These are phyloP conservation scores for Agelaius phoeniceus DNA, from an alignment of 2,113 vertebrate species.

Conservation along the genomic window DNA sequence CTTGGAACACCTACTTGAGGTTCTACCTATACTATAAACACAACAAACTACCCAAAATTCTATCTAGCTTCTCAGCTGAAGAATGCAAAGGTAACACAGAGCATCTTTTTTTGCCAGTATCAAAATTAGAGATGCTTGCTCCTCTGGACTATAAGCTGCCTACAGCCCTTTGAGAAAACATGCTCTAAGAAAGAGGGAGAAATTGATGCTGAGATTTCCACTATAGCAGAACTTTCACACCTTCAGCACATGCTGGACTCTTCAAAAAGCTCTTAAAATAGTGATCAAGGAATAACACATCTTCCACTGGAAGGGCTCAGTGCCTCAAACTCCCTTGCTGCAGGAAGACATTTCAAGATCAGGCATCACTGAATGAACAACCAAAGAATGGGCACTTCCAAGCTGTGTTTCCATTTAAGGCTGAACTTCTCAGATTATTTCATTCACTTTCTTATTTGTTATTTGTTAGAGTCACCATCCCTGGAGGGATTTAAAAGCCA, in stretches of 20 bases:
- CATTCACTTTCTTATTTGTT: neutral
- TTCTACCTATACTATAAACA: neutral
- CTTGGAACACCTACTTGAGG: neutral
- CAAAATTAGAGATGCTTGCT: neutral
- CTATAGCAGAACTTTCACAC: neutral
- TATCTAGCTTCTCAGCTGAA: neutral
- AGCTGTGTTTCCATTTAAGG: neutral
- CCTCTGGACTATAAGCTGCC: neutral
- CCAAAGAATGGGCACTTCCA: neutral
- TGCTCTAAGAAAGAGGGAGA: neutral
- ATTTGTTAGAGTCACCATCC: neutral
- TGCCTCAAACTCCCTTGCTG: neutral
- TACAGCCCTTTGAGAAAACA: accelerated
- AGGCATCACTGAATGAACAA: neutral
- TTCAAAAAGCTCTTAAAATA: neutral
- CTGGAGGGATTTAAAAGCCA: neutral
- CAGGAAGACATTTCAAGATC: neutral
- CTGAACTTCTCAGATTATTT: neutral
- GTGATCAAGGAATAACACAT: neutral
- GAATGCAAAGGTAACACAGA: neutral
- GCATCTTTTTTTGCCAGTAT: neutral
- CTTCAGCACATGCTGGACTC: neutral
- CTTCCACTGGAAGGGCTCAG: neutral
- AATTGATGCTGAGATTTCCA: neutral
- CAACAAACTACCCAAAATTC: neutral